phyloP scores from a whole-genome alignment of 2,797 vertebrate species.

The Hyperoplus lanceolatus region DNA sequence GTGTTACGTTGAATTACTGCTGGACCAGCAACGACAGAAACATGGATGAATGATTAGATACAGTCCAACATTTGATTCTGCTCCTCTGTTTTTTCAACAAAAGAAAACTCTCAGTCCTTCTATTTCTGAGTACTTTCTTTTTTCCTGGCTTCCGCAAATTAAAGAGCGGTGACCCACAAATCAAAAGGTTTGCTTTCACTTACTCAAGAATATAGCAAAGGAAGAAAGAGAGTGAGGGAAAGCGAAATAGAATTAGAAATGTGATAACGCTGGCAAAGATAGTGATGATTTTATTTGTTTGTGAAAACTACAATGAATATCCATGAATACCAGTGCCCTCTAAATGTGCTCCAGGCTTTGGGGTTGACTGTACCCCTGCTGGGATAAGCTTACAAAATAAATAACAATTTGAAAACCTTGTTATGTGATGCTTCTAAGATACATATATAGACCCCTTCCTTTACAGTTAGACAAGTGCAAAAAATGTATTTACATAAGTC shows the following conservation, averaged over 20 bases:
- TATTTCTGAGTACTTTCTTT: conserved; percentile 11
- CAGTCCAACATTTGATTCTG: conserved; percentile 24
- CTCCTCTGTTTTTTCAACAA: neutral
- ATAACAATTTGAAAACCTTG: neutral
- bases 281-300: neutral
- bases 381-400: neutral
- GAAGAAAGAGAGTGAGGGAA: conserved; percentile 2
- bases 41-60: conserved; percentile 39
- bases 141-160: conserved; percentile 17
- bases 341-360: neutral
- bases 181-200: conserved; percentile 3
- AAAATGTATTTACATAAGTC: too few relatives aligned
- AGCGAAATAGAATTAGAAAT: conserved; percentile 7
- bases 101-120: conserved; percentile 14
- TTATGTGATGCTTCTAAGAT: neutral
- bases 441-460: too few relatives aligned
- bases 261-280: neutral
- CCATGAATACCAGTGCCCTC: conserved; percentile 4
- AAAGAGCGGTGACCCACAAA: conserved; percentile 21
- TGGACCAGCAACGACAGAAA: neutral
- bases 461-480: too few relatives aligned
- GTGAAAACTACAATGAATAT: neutral
- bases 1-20: conserved; percentile 11
- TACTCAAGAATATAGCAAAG: conserved; percentile 16
- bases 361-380: neutral